Evolutionary conservation across 2,888 invertebrate species (phyloP).

Genomic region (Cheilosia variabilis): DNA sequence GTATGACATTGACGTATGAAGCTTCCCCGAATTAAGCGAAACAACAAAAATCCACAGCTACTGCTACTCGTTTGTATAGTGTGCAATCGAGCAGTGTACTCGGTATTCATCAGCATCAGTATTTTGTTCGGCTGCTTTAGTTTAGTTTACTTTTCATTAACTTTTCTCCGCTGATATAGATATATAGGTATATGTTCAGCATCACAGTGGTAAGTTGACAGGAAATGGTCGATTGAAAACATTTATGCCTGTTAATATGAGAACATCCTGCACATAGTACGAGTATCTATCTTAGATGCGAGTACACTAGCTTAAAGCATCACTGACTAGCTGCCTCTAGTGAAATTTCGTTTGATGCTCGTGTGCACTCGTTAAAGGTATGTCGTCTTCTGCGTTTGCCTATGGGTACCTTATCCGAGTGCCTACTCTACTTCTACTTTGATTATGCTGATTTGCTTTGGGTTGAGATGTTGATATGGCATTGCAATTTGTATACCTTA

Average conservation of each 20-base stretch:
- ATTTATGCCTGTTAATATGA: conserved; percentile 83
- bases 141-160: conserved; percentile 69
- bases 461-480: too few species aligned
- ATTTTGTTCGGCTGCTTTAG: conserved; percentile 48
- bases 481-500: too few species aligned
- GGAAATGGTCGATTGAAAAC: conserved; percentile 81
- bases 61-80: conserved; percentile 16
- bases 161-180: conserved; percentile 52
- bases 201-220: conserved; percentile 78
- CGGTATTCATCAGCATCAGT: conserved; percentile 8
- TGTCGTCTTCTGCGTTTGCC: neutral
- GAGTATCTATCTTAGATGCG: conserved; percentile 37
- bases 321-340: conserved; percentile 6
- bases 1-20: conserved; percentile 69
- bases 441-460: too few species aligned
- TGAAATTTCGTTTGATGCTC: conserved; percentile 6
- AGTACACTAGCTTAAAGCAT: conserved; percentile 22
- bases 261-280: conserved; percentile 82
- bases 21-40: conserved; percentile 52
- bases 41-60: conserved; percentile 32
- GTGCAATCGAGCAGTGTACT: conserved; percentile 3
- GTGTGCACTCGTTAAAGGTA: neutral
- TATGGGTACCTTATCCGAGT: too few species aligned
- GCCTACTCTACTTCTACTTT: too few species aligned
- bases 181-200: conserved; percentile 26